phyloP scores from a whole-genome alignment of 2,113 vertebrate genomes.

The Tachysurus fulvidraco region DNA sequence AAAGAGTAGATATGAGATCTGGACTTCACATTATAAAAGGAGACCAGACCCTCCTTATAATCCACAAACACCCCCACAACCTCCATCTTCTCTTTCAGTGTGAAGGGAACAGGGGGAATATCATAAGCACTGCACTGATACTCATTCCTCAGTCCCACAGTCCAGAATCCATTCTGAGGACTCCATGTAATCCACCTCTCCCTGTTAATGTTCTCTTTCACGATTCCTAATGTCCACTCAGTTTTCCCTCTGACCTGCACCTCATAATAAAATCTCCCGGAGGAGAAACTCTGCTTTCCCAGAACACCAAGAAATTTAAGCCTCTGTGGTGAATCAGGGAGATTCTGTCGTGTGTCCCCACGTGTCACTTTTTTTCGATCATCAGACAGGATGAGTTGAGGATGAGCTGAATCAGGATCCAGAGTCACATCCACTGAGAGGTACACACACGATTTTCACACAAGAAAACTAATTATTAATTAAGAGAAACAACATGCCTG shows the following conservation, averaged over 20 bases:
- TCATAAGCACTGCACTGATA: slow-evolving; percentile 3
- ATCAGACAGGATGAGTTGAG: not conserved
- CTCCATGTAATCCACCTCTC: slow-evolving; percentile 1
- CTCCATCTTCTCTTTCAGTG: slow-evolving; percentile 10
- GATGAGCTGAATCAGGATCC: slow-evolving; percentile 32
- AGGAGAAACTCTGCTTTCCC: slow-evolving; percentile 30
- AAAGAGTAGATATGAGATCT: not conserved
- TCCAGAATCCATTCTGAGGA: slow-evolving; percentile 29
- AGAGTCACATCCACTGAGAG: slow-evolving; percentile 35
- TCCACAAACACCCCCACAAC: slow-evolving; percentile 45
- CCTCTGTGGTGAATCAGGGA: not conserved
- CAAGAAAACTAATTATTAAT: not conserved
- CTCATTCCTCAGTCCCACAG: slow-evolving; percentile 7
- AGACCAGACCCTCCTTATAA: slow-evolving; percentile 40
- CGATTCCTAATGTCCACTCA: slow-evolving; percentile 29
- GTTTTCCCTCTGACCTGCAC: slow-evolving; percentile 29
- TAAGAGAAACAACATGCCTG: no score
- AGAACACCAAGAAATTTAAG: not conserved
- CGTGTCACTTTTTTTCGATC: not conserved
- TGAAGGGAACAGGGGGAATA: not conserved
- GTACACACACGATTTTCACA: not conserved
- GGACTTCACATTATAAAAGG: not conserved
- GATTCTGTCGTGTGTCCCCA: not conserved
- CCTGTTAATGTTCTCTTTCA: slow-evolving; percentile 8
- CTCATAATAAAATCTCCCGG: slow-evolving; percentile 38